Conservation (phyloP, 2,797 vertebrate species). For the Orientallactaga sibirica region DNA sequence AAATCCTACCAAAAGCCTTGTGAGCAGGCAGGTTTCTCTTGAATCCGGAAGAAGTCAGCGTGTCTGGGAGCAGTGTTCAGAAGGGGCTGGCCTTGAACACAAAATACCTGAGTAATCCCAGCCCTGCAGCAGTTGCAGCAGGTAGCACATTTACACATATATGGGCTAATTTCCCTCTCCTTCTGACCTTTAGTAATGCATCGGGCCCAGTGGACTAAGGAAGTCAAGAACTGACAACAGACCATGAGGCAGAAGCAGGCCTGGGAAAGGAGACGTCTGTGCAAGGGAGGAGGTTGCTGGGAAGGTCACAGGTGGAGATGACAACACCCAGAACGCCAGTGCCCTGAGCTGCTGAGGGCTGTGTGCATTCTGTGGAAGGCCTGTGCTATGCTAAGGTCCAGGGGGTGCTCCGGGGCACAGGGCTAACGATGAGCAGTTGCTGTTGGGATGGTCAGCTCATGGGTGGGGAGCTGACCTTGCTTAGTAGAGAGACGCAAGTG, state of each 20-base stretch:
- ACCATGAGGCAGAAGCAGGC: slow-evolving; percentile 85
- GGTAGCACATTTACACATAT: too few species aligned
- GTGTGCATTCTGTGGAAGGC: slow-evolving; percentile 83
- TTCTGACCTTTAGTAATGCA: slow-evolving; percentile 80
- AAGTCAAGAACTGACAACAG: slow-evolving; percentile 86
- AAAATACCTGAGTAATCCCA: too few species aligned
- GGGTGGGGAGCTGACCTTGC: slow-evolving; percentile 87
- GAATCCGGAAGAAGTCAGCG: too few species aligned
- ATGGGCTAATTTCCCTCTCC: too few species aligned
- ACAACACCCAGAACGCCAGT: slow-evolving; percentile 79
- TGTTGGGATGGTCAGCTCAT: slow-evolving; percentile 50
- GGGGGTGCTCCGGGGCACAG: slow-evolving; percentile 80
- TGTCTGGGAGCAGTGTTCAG: too few species aligned
- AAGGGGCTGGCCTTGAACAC: too few species aligned
- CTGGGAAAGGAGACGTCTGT: slow-evolving; percentile 85
- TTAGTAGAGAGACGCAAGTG: slow-evolving; percentile 87
- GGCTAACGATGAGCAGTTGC: slow-evolving; percentile 84
- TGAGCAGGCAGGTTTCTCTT: too few species aligned
- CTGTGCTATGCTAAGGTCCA: slow-evolving; percentile 78
- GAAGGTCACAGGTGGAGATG: slow-evolving; percentile 86
- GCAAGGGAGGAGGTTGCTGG: slow-evolving; percentile 82
- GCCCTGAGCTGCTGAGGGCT: slow-evolving; percentile 26
- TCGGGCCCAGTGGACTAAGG: slow-evolving; percentile 83
- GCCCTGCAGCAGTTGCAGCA: too few species aligned
- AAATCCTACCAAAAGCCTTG: too few species aligned